Conservation (phyloP, 2,113 vertebrate genomes). For the Dendrocopos noguchii region DNA sequence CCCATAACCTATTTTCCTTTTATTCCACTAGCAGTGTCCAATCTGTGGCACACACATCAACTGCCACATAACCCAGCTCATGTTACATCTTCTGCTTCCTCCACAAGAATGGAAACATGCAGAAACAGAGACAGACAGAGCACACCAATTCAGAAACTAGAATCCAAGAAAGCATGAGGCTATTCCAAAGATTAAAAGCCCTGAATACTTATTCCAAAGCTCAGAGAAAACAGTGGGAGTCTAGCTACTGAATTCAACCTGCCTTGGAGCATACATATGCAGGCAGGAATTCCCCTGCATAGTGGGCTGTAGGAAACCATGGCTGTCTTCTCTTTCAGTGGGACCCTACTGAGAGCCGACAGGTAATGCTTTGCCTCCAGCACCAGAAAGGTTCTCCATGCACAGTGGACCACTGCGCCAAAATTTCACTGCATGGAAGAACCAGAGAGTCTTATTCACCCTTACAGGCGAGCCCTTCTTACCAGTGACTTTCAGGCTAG, state of each 20-base stretch:
- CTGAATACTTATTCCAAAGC: background rate
- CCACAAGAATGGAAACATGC: conserved; percentile 20
- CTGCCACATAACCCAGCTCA: conserved; percentile 45
- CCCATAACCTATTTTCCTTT: conserved; percentile 18
- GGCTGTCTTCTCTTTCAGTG: background rate
- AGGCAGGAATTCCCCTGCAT: background rate
- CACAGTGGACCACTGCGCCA: background rate
- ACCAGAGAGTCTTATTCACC: background rate
- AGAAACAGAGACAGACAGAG: background rate
- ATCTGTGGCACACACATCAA: background rate
- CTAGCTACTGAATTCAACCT: background rate
- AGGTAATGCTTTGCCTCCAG: background rate
- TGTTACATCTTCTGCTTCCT: background rate
- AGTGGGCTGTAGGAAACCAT: background rate
- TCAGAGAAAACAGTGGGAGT: background rate
- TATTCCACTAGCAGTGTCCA: conserved; percentile 7
- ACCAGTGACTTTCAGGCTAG: background rate
- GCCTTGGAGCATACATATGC: background rate
- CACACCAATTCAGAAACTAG: background rate
- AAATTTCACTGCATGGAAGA: background rate
- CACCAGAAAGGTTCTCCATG: background rate
- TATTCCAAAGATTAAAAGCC: background rate
- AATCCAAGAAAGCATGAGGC: background rate
- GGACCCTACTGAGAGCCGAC: background rate
- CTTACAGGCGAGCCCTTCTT: background rate